Evolutionary conservation across 2,888 invertebrate species (phyloP), one percentile per base, ranked within the genome.

Genomic region (Sphinx pinastri): DNA sequence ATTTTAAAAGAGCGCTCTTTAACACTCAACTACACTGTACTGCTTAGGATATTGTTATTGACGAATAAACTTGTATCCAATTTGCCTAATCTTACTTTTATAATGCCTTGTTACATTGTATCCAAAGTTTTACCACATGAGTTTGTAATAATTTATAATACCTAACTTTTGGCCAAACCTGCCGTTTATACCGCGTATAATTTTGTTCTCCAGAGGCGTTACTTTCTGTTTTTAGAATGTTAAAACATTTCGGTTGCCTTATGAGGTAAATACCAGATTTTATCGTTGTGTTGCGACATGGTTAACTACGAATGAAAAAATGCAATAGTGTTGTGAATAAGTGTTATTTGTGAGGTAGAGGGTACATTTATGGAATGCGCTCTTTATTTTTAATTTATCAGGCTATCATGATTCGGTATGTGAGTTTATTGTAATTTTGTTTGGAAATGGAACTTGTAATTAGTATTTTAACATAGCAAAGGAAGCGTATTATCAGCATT

Each of bases 61-160:
- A 70, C 67, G 67, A 70, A 70, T 70, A 70, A 70, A 70, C 70
- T 67, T 70, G 70, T 70, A 67, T 67, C 70, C 70, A 59, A 70
- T 70, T 70, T 67, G 70, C 70, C 67, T 70, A 70, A 70, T 70
- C 70, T 63, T 70, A 70, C 31, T 70, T 70, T 70, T 70, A 70
- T 70, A 67, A 69, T 69, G 63, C 67, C 67, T 70, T 59, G 70
- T 70, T 70, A 70, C 57, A 59, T 59, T 59, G 8, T 70, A 57
- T 51, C 45, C 51, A 45, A 69, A 69, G 60, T 60, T 63, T 38
- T 63, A 69, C 19, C 60, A 63, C 52, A 31, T 57, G 45, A 63
- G 69, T 69, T 54, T 25, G 47, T 45, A 47, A 69, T 69, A 63
- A 69, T 52, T 60, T 63, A 63, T 69, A 69, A 69, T 52, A 38